These are phyloP conservation scores for Trimorus sp. DNA, from an alignment of 2,888 invertebrate species.

Conservation along the genomic window DNA sequence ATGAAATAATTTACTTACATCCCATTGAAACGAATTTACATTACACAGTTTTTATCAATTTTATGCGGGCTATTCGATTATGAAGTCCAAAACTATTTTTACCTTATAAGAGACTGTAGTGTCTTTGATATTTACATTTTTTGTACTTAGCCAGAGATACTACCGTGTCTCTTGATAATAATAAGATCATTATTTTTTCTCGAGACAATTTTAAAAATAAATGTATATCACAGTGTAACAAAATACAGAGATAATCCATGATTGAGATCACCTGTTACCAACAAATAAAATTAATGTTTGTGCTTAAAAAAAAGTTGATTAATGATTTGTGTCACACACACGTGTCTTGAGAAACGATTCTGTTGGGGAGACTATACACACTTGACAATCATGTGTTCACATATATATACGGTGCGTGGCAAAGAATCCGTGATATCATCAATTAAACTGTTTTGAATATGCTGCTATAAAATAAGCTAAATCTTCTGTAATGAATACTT, in stretches of 20 bases:
- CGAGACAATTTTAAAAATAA: neutral
- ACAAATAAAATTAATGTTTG: slow-evolving; percentile 30
- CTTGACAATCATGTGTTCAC: neutral
- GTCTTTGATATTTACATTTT: no score
- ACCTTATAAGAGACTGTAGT: no score
- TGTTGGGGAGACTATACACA: neutral
- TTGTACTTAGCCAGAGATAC: no score
- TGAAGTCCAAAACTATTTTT: no score
- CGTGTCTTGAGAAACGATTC: slow-evolving; percentile 11
- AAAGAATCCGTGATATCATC: neutral
- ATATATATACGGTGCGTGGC: no score
- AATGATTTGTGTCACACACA: slow-evolving; percentile 20
- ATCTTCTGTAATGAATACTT: no score
- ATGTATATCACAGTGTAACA: neutral
- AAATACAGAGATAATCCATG: slow-evolving; percentile 7
- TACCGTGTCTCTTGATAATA: no score
- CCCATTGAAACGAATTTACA: no score
- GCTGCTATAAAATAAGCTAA: neutral
- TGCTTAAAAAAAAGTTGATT: slow-evolving; percentile 12
- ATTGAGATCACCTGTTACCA: slow-evolving; percentile 25
- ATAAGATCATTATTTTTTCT: neutral
- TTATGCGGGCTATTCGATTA: no score
- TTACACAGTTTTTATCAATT: no score
- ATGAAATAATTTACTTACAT: no score
- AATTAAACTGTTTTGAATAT: slow-evolving; percentile 4